A percentile compares a stretch with the other conserved stretches of the same genome.
phyloP scores from a whole-genome alignment of 1,140 invertebrate genomes.

The Spodoptera frugiperda region DNA sequence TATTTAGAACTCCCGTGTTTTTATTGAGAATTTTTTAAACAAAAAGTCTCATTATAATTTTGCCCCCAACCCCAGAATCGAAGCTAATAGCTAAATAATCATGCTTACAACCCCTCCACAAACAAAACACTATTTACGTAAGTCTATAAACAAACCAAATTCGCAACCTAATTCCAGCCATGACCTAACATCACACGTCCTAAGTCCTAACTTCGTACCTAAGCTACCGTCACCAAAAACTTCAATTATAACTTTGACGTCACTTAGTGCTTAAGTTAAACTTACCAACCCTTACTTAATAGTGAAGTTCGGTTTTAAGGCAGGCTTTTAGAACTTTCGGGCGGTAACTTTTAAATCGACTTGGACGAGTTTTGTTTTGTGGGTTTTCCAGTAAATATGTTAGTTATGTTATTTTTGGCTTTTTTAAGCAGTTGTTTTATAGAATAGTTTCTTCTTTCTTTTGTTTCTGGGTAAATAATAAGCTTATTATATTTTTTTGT shows the following conservation, averaged over 20 bases:
- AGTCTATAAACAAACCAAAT: neutral
- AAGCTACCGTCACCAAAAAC: slow-evolving; percentile 22
- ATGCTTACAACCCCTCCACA: too few relatives aligned
- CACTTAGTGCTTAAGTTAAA: slow-evolving; percentile 7
- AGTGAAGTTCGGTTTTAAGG: slow-evolving; percentile 14
- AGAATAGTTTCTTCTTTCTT: too few relatives aligned
- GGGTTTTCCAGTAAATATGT: neutral
- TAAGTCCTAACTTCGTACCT: neutral
- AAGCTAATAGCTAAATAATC: too few relatives aligned
- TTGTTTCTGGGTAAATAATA: too few relatives aligned
- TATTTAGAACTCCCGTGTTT: too few relatives aligned
- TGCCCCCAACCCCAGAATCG: too few relatives aligned
- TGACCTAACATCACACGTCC: slow-evolving; percentile 1
- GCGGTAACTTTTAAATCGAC: slow-evolving; percentile 21
- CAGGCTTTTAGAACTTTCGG: slow-evolving; percentile 1
- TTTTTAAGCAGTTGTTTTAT: neutral
- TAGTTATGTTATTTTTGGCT: neutral
- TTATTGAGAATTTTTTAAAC: too few relatives aligned
- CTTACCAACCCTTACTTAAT: slow-evolving; percentile 14
- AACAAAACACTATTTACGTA: too few relatives aligned
- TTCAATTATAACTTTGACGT: slow-evolving; percentile 11
- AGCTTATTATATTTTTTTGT: too few relatives aligned
- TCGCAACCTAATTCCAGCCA: neutral
- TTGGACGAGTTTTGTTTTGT: neutral
- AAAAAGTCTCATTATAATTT: too few relatives aligned